phyloP scores from a whole-genome alignment of 1,140 invertebrate genomes.

The Portunus trituberculatus region DNA sequence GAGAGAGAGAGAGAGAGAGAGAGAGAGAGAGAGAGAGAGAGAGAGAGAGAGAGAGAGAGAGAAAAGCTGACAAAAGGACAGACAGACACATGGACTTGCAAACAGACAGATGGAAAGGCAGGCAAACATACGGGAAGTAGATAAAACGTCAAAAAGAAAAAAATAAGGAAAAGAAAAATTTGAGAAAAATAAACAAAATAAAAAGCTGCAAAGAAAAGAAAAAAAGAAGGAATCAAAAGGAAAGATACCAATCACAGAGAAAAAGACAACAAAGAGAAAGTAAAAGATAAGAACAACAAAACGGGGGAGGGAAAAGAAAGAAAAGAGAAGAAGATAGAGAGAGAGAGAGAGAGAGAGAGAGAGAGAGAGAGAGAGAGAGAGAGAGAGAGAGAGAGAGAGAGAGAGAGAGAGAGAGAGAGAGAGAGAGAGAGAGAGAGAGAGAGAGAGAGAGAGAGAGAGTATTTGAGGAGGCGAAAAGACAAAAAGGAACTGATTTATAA shows the following conservation, averaged over 20 bases:
- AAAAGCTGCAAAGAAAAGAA: background rate
- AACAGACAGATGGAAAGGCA: no score
- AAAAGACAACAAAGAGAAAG: background rate
- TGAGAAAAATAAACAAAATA: background rate
- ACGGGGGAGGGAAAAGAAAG: background rate
- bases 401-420: background rate
- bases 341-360: background rate
- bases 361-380: conserved; percentile 33
- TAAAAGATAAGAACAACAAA: background rate
- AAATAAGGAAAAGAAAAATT: background rate
- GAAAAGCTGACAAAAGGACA: background rate
- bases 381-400: background rate
- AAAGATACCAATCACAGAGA: background rate
- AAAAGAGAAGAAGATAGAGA: background rate
- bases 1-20: no score
- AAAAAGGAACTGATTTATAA: background rate
- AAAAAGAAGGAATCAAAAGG: background rate
- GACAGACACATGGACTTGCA: no score
- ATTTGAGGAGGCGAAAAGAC: background rate
- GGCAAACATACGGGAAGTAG: no score
- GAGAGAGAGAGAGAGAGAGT: conserved; percentile 40
- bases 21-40: no score
- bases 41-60: no score
- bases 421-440: background rate
- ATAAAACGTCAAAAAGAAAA: no score